A percentile compares a stretch with the other conserved stretches of the same genome.
These are phyloP conservation scores for Herpetotheres cachinnans DNA, from an alignment of 2,113 vertebrate species.

Conservation along the genomic window DNA sequence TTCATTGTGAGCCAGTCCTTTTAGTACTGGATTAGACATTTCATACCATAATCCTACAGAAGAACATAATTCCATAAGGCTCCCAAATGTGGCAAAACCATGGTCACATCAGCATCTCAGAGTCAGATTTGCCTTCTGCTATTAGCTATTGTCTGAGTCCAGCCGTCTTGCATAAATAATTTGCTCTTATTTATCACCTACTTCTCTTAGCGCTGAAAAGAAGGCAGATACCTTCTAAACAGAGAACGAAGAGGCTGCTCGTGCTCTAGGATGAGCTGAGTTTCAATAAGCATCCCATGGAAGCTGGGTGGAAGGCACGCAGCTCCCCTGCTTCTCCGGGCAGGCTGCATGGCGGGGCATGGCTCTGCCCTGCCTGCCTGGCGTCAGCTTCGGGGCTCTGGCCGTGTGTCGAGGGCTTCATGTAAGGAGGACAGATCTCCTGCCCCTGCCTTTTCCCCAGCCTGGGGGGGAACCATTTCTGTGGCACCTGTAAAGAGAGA, in stretches of 20 bases:
- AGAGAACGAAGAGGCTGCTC: not conserved
- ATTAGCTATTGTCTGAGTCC: not conserved
- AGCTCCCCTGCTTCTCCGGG: fast-evolving
- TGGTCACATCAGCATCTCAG: not conserved
- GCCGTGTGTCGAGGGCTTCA: fast-evolving
- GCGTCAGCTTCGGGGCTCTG: not conserved
- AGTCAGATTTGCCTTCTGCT: not conserved
- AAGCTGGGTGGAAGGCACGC: not conserved
- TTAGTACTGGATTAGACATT: not conserved
- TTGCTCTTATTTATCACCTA: not conserved
- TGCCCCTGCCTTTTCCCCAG: not conserved
- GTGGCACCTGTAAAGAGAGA: not conserved
- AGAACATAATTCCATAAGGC: not conserved
- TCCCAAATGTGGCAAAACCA: not conserved
- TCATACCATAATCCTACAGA: not conserved
- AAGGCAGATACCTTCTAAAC: not conserved
- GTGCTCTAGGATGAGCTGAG: not conserved
- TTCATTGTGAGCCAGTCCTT: not conserved
- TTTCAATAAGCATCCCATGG: not conserved
- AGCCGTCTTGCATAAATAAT: not conserved
- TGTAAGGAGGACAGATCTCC: not conserved
- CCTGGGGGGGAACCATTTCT: not conserved
- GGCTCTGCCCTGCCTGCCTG: not conserved
- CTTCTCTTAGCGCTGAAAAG: not conserved
- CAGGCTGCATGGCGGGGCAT: fast-evolving